Percentiles rank a stretch among this genome's conserved stretches.
These are phyloP conservation scores for Artibeus lituratus DNA, from an alignment of 2,797 vertebrate genomes.

Conservation along the genomic window DNA sequence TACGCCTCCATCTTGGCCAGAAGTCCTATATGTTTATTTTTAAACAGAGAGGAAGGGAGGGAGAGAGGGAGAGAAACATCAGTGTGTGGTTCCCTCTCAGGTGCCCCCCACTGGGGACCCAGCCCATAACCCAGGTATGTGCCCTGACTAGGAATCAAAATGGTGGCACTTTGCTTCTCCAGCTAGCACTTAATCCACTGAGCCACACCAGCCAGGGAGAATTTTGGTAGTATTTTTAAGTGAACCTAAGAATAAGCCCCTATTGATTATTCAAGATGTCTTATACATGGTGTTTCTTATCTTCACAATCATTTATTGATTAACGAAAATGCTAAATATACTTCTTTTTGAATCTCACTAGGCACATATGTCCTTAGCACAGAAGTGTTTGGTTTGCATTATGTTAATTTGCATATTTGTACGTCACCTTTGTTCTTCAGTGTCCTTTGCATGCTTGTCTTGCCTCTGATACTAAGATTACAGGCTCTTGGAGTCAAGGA, in stretches of 20 bases:
- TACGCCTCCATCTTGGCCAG: too few species aligned
- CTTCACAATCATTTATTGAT: conserved; percentile 22
- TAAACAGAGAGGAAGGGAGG: too few species aligned
- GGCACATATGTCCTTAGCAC: conserved; percentile 19
- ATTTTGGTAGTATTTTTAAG: conserved; percentile 48
- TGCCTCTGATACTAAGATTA: conserved; percentile 34
- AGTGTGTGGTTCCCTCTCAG: too few species aligned
- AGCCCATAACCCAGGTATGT: too few species aligned
- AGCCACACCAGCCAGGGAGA: neutral
- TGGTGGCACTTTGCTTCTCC: too few species aligned
- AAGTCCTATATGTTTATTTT: too few species aligned
- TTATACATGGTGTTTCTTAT: conserved; percentile 26
- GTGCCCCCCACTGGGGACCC: too few species aligned
- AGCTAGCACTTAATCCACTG: too few species aligned
- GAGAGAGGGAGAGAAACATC: too few species aligned
- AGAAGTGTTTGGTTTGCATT: neutral
- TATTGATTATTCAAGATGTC: neutral
- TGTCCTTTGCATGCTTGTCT: conserved; percentile 21
- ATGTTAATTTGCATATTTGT: conserved; percentile 38
- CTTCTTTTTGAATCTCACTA: conserved; percentile 1
- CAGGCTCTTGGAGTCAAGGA: neutral
- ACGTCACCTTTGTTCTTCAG: conserved; percentile 31
- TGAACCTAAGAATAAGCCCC: neutral
- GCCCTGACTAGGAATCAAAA: too few species aligned
- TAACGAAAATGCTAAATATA: conserved; percentile 4